phyloP scores from a whole-genome alignment of 2,888 invertebrate species.

The Clunio marinus region DNA sequence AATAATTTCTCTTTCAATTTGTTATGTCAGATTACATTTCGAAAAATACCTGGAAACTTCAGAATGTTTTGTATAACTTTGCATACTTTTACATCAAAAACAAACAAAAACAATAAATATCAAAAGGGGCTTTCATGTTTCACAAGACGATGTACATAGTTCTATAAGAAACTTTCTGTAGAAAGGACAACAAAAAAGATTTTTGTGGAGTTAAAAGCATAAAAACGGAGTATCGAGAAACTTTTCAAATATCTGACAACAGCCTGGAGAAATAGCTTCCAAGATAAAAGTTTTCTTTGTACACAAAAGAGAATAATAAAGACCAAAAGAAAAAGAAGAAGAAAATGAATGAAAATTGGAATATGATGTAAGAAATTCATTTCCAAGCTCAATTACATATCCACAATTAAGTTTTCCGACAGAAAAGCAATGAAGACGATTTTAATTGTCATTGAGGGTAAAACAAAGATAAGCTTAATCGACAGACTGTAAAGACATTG shows the following conservation, averaged over 20 bases:
- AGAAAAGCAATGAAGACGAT: not conserved
- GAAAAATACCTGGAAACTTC: slow-evolving; percentile 1
- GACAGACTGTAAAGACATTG: not conserved
- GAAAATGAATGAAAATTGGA: not conserved
- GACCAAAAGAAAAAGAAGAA: not conserved
- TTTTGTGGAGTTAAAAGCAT: not conserved
- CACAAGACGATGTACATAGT: not conserved
- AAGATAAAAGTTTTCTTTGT: slow-evolving; percentile 15
- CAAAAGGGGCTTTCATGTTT: slow-evolving; percentile 10
- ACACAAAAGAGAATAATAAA: not conserved
- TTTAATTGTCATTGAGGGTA: not conserved
- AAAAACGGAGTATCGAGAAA: slow-evolving; percentile 26
- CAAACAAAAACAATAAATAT: not conserved
- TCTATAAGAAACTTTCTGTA: not conserved
- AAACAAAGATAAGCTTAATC: not conserved
- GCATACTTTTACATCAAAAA: slow-evolving; percentile 16
- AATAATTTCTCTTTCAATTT: no score
- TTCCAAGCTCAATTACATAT: not conserved
- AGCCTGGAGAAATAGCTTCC: not conserved
- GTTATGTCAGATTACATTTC: no score
- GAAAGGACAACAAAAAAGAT: not conserved
- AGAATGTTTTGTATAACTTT: slow-evolving; percentile 2
- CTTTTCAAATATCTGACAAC: slow-evolving; percentile 39
- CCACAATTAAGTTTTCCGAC: not conserved
- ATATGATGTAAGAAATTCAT: no score